Conservation (phyloP, 2,888 invertebrate species). For the Noctua fimbriata region DNA sequence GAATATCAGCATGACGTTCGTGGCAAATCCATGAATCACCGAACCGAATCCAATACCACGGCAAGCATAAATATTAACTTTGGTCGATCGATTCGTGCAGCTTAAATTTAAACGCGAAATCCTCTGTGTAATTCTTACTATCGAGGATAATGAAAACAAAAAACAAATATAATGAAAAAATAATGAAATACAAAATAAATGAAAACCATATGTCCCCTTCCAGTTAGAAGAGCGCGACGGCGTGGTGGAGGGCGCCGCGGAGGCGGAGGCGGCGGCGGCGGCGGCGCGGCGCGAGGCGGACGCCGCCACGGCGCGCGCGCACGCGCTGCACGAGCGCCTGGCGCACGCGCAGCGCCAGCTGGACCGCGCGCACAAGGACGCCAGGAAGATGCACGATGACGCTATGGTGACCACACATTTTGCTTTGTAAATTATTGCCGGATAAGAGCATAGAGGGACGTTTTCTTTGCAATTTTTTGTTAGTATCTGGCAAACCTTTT, state of each 20-base stretch:
- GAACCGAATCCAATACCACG: background rate
- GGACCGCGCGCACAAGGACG: conserved; percentile 85
- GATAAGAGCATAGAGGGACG: background rate
- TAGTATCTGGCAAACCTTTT: background rate
- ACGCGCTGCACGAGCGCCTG: conserved; percentile 83
- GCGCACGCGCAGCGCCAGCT: conserved; percentile 88
- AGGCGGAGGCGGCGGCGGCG: conserved; percentile 80
- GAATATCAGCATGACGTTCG: background rate
- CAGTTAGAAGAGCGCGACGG: conserved; percentile 76
- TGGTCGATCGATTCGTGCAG: too few species aligned
- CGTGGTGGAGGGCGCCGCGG: conserved; percentile 81
- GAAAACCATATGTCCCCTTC: accelerated
- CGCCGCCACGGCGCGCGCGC: conserved; percentile 81
- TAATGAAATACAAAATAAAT: too few species aligned
- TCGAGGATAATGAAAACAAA: too few species aligned
- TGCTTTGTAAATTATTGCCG: background rate
- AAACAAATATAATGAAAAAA: too few species aligned
- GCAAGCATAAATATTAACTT: too few species aligned
- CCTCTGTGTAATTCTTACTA: background rate
- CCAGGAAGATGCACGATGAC: conserved; percentile 85
- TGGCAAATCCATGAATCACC: too few species aligned
- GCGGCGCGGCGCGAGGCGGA: conserved; percentile 85
- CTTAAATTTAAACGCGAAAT: background rate
- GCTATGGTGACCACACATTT: conserved; percentile 62
- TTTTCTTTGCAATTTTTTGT: background rate